These are phyloP conservation scores for Aphidius ervi DNA, from an alignment of 1,140 invertebrate genomes.

Conservation along the genomic window DNA sequence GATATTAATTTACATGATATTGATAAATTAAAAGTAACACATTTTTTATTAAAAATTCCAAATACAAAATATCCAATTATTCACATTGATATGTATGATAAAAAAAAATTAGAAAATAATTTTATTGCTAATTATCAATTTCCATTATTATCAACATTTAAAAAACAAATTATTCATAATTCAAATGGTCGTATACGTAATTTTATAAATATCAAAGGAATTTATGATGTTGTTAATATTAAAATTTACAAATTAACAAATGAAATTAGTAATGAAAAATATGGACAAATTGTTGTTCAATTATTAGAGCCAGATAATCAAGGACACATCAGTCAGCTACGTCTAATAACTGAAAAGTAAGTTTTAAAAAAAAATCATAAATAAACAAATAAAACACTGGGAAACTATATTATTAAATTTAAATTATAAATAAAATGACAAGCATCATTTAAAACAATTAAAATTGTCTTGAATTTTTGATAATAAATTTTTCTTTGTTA, in stretches of 20 bases:
- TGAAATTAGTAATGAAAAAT: slow-evolving; percentile 26
- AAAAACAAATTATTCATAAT: slow-evolving; percentile 19
- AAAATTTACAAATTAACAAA: slow-evolving; percentile 25
- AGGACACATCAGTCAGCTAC: slow-evolving; percentile 45
- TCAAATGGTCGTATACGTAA: slow-evolving; percentile 35
- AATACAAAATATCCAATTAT: slow-evolving; percentile 29
- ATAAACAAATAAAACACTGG: too few species aligned
- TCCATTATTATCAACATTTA: slow-evolving; percentile 21
- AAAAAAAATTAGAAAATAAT: too few species aligned
- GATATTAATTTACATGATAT: slow-evolving; percentile 62
- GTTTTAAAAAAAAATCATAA: background rate
- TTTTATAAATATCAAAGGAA: slow-evolving; percentile 30
- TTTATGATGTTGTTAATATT: slow-evolving; percentile 33
- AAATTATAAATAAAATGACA: too few species aligned
- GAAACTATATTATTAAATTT: too few species aligned
- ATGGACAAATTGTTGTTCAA: slow-evolving; percentile 58
- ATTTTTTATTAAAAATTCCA: slow-evolving; percentile 66
- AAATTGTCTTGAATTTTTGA: too few species aligned
- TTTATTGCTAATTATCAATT: background rate
- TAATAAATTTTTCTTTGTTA: too few species aligned
- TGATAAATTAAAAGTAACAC: slow-evolving; percentile 58
- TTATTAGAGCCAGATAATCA: slow-evolving; percentile 62
- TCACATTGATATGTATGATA: slow-evolving; percentile 36
- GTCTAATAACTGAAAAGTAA: slow-evolving; percentile 54
- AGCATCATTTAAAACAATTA: too few species aligned